Conservation (phyloP, 92 coral and sea anemone genomes). For the Heteractis magnifica region DNA sequence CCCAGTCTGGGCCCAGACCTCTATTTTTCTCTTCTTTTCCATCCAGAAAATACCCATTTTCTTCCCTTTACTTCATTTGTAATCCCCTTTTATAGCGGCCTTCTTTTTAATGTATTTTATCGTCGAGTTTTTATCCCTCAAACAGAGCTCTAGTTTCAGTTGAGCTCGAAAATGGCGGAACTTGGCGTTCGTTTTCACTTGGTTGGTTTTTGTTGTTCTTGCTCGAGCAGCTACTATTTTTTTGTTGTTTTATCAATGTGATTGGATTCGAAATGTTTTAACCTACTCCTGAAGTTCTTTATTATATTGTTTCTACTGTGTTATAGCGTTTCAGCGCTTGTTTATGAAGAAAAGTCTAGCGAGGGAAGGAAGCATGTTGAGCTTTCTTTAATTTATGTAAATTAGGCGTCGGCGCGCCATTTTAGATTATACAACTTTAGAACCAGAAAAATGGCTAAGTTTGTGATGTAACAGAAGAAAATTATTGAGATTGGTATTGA, state of each 20-base stretch:
- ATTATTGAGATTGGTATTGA: too few relatives aligned
- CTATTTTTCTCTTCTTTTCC: conserved; percentile 37
- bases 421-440: background rate
- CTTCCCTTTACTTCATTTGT: background rate
- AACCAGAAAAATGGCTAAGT: background rate
- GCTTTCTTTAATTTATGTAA: conserved; percentile 10
- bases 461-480: too few relatives aligned
- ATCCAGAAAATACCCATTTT: background rate
- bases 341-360: background rate
- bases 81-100: background rate
- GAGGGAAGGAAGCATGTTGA: conserved; percentile 5
- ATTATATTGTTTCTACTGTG: background rate
- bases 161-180: conserved; percentile 29
- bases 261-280: background rate
- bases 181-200: conserved; percentile 23
- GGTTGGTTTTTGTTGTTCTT: background rate
- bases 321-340: background rate
- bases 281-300: background rate
- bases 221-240: background rate
- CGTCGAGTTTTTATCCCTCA: background rate
- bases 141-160: background rate
- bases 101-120: background rate
- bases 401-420: conserved; percentile 14
- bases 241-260: background rate
- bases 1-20: conserved; percentile 99